Evolutionary conservation across 2,113 vertebrate species (phyloP), one percentile per base, ranked within the genome.

Genomic region (Opisthocomus hoazin): DNA sequence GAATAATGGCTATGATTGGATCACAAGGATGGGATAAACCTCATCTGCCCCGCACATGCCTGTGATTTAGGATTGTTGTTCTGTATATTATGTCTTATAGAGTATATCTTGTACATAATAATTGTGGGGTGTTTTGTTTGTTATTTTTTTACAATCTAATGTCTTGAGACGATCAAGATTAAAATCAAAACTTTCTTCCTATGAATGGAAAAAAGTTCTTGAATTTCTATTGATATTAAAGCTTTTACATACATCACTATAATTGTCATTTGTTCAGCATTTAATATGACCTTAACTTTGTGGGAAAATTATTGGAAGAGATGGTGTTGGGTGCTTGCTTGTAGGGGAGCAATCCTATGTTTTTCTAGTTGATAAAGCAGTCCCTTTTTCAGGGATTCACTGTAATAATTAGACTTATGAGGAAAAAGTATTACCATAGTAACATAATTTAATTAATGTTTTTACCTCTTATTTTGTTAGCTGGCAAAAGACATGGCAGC

Each of bases 401-500:
- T 41, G 24, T 54, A 81, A 71, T 43, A 74, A 70, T 63, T 87
- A 58, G 30, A 58, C 26, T 63, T 75, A 48, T 2, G 34, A 85
- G 10, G 60, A 74, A 77, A 70, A 94, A 27, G 2, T 54, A 74
- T 54, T 88, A 50, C 19, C 69, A 2, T 23, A 32, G 9, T 84
- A 82, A 60, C 13, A 30, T 64, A 57, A 58, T 23, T 74, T 51
- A 41, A 51, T 56, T 63, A 34, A n/a, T 81, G 19, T 13, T 24
- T 95, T 96, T 94, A 57, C 78, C 27, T 89, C n/a, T 91, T 96
- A 16, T 39, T 53, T 79, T 92, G 61, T 94, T 93, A 99, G 99
- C 87, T 99, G 95, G 99, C 99, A 36, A 99, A 99, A 97, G 99
- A 99, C 90, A 99, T 99, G 99, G 97, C 98, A 0, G 82, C 98